phyloP scores from a whole-genome alignment of 2,888 invertebrate species.

The Drosophila paranaensis region DNA sequence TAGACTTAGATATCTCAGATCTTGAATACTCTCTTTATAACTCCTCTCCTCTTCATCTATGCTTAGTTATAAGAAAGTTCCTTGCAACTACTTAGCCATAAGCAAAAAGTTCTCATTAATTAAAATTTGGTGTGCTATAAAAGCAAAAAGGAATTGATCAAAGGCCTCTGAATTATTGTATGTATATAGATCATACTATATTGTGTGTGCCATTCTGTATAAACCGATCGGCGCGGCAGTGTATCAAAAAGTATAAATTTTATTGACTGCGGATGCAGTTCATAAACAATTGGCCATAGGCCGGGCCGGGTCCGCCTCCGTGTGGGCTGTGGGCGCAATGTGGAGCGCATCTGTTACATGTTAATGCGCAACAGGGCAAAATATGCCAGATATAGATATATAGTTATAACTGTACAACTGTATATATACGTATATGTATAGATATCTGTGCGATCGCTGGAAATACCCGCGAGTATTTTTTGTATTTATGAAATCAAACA shows the following conservation, averaged over 20 bases:
- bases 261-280: slow-evolving; percentile 81
- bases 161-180: slow-evolving; percentile 45
- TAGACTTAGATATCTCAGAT: not conserved
- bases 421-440: slow-evolving; percentile 3
- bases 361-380: slow-evolving; percentile 68
- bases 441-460: slow-evolving; percentile 40
- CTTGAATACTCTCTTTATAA: not conserved
- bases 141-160: slow-evolving; percentile 52
- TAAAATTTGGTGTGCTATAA: slow-evolving; percentile 15
- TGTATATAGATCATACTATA: slow-evolving; percentile 42
- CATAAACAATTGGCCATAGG: slow-evolving; percentile 69
- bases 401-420: slow-evolving; percentile 13
- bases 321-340: slow-evolving; percentile 64
- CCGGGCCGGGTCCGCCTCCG: not conserved
- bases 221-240: slow-evolving; percentile 34
- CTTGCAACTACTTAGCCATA: not conserved
- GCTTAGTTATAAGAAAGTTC: not conserved
- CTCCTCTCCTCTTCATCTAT: not conserved
- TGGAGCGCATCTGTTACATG: slow-evolving; percentile 82
- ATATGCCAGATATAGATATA: slow-evolving; percentile 51
- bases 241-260: slow-evolving; percentile 77
- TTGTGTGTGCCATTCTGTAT: slow-evolving; percentile 17
- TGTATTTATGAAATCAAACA: slow-evolving; percentile 79
- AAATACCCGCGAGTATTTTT: slow-evolving; percentile 40
- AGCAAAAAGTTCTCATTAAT: slow-evolving; percentile 15